Conservation (phyloP, 2,888 invertebrate species). For the Synanthedon vespiformis region DNA sequence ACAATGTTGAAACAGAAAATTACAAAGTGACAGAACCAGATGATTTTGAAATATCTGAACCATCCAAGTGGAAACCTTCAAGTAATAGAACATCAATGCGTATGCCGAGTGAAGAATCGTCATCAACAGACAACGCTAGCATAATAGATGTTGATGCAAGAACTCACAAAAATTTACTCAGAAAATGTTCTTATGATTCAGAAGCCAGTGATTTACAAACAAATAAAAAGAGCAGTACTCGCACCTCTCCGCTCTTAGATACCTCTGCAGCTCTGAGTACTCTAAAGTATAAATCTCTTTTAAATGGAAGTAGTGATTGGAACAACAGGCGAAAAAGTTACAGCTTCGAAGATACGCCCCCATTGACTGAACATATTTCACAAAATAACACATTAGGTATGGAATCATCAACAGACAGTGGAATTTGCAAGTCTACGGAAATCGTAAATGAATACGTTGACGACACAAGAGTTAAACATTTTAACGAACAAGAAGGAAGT, state of each 20-base stretch:
- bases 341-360: constrained; percentile 72
- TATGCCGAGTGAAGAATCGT: constrained; percentile 72
- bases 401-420: constrained; percentile 84
- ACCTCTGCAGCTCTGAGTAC: constrained; percentile 47
- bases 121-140: constrained; percentile 53
- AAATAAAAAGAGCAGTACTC: constrained; percentile 28
- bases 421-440: constrained; percentile 80
- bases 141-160: constrained; percentile 53
- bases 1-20: constrained; percentile 38
- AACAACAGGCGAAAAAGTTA: constrained; percentile 81
- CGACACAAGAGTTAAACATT: constrained; percentile 17
- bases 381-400: constrained; percentile 65
- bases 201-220: constrained; percentile 40
- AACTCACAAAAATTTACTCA: constrained; percentile 29
- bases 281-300: constrained; percentile 52
- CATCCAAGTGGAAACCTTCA: constrained; percentile 76
- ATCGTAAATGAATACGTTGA: constrained; percentile 58
- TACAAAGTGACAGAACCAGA: constrained; percentile 69
- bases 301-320: constrained; percentile 71
- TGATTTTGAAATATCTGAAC: constrained; percentile 66
- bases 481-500: constrained; percentile 29
- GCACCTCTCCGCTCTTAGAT: constrained; percentile 48
- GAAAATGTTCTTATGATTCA: constrained; percentile 48
- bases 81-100: constrained; percentile 75
- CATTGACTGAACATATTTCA: constrained; percentile 36